Conservation (phyloP, 2,888 invertebrate species). For the Exocentrus adspersus region DNA sequence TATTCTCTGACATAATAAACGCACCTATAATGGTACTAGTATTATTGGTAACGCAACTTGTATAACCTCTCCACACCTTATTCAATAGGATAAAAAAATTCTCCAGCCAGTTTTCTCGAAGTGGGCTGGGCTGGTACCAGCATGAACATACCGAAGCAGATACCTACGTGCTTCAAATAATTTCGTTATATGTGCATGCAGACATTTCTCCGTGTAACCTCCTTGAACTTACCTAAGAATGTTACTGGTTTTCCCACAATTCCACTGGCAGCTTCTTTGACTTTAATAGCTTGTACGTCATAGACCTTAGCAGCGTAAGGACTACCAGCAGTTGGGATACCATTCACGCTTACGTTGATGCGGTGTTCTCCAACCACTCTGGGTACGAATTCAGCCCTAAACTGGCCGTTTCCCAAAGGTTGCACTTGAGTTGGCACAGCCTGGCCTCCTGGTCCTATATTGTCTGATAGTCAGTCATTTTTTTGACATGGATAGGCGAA, state of each 20-base stretch:
- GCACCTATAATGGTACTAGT: no score
- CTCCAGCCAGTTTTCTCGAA: no score
- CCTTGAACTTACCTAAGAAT: conserved; percentile 81
- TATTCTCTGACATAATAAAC: no score
- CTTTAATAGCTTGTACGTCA: conserved; percentile 92
- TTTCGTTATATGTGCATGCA: no score
- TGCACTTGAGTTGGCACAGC: conserved; percentile 90
- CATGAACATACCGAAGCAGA: no score
- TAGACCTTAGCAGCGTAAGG: conserved; percentile 96
- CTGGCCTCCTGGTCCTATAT: conserved; percentile 89
- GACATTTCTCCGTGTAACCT: no score
- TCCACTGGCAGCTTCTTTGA: conserved; percentile 88
- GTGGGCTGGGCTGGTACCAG: no score
- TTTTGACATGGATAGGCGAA: conserved; percentile 21
- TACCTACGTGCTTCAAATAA: no score
- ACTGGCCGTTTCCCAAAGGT: conserved; percentile 82
- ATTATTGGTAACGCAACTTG: no score
- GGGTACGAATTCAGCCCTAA: conserved; percentile 92
- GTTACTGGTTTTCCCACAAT: conserved; percentile 92
- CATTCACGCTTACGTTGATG: conserved; percentile 86
- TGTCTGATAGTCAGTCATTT: conserved; percentile 41
- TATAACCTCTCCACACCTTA: no score
- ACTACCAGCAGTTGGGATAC: conserved; percentile 86
- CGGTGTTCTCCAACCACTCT: conserved; percentile 91
- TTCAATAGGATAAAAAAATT: no score